Conservation (phyloP, 2,113 vertebrate genomes). For the Aramus guarauna region DNA sequence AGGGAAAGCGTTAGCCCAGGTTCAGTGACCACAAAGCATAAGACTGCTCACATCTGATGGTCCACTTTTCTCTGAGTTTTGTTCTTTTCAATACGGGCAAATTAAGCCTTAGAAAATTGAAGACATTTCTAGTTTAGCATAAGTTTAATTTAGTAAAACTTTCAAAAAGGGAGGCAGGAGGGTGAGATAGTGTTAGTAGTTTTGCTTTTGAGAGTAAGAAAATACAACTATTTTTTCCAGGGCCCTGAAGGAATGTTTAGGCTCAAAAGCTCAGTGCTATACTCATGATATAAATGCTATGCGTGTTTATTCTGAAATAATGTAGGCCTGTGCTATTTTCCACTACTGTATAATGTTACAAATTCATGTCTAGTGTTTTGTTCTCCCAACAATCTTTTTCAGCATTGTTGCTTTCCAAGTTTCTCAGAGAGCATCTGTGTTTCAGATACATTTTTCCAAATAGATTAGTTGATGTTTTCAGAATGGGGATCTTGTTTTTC, state of each 20-base stretch:
- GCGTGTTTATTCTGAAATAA: background rate
- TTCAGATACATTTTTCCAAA: slow-evolving; percentile 15
- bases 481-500: slow-evolving; percentile 1
- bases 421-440: slow-evolving; percentile 7
- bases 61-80: background rate
- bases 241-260: background rate
- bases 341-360: background rate
- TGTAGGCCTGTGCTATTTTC: background rate
- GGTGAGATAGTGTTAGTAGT: background rate
- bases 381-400: background rate
- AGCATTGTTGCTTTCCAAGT: background rate
- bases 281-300: background rate
- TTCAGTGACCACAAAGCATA: background rate
- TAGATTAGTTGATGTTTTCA: background rate
- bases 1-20: background rate
- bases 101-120: background rate
- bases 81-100: background rate
- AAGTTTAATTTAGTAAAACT: background rate
- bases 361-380: background rate
- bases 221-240: background rate
- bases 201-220: background rate
- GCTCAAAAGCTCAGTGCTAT: background rate
- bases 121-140: background rate
- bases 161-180: background rate
- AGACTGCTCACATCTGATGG: background rate